These are phyloP conservation scores for Dromiciops gliroides DNA, from an alignment of 2,113 vertebrate species.

Conservation along the genomic window DNA sequence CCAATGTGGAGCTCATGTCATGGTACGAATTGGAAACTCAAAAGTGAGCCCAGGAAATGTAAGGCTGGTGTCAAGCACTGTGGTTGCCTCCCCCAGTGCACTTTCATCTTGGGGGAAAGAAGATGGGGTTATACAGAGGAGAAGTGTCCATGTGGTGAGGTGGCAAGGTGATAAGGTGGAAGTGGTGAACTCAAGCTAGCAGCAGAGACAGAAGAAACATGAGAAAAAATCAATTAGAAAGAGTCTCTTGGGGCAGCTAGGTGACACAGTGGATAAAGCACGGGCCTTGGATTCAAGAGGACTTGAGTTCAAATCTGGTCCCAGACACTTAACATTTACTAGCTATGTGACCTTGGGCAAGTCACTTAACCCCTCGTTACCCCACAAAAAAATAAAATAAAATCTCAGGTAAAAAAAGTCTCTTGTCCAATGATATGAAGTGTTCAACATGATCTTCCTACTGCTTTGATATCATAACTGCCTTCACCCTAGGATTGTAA, in stretches of 20 bases:
- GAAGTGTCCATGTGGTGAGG: not conserved
- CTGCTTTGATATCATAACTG: not conserved
- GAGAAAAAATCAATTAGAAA: conserved; percentile 2
- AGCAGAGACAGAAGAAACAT: not conserved
- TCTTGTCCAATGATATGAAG: not conserved
- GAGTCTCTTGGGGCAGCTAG: not conserved
- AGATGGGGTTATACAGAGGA: conserved; percentile 9
- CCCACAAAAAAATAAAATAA: too few relatives aligned
- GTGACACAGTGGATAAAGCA: too few relatives aligned
- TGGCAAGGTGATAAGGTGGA: conserved; percentile 40
- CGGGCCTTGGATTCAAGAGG: too few relatives aligned
- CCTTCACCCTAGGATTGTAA: not conserved
- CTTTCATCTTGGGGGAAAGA: conserved; percentile 46
- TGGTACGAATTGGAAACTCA: conserved; percentile 40
- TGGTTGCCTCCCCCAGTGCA: conserved; percentile 1
- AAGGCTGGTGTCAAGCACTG: not conserved
- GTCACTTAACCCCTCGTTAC: too few relatives aligned
- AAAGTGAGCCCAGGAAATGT: conserved; percentile 15
- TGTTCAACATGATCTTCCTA: not conserved
- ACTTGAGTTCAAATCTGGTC: too few relatives aligned
- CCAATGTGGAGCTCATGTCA: conserved; percentile 66
- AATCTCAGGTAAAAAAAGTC: too few relatives aligned
- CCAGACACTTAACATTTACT: too few relatives aligned
- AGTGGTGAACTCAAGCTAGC: conserved; percentile 58
- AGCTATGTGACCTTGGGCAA: too few relatives aligned